phyloP scores from a whole-genome alignment of 1,140 invertebrate species.

The Zaprionus ghesquierei region DNA sequence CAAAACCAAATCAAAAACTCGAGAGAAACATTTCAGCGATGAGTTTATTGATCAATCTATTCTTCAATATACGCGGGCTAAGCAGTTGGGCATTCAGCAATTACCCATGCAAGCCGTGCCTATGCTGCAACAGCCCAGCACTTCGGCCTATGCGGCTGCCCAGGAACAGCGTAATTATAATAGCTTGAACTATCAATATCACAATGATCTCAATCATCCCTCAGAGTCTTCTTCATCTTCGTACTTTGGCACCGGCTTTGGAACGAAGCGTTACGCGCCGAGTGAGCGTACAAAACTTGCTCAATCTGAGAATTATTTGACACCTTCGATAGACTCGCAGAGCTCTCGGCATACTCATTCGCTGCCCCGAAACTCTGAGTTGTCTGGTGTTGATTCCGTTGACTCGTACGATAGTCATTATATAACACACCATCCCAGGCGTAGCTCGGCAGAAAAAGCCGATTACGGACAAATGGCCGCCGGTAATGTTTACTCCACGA shows the following conservation, averaged over 20 bases:
- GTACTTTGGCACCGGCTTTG: constrained; percentile 78
- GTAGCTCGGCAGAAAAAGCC: constrained; percentile 83
- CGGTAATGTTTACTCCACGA: constrained; percentile 84
- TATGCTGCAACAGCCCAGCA: constrained; percentile 59
- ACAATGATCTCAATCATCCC: constrained; percentile 79
- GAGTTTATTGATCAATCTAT: constrained; percentile 81
- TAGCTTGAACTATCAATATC: constrained; percentile 75
- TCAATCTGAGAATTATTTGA: constrained; percentile 76
- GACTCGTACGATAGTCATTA: constrained; percentile 82
- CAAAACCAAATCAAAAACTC: constrained; percentile 78
- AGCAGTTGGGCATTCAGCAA: constrained; percentile 64
- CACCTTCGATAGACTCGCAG: constrained; percentile 75
- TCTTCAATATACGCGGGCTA: constrained; percentile 71
- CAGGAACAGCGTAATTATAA: constrained; percentile 64
- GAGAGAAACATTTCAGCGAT: constrained; percentile 80
- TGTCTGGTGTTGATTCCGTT: constrained; percentile 80
- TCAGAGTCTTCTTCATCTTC: constrained; percentile 79
- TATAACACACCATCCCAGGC: constrained; percentile 76
- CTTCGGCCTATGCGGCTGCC: constrained; percentile 67
- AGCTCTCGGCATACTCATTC: constrained; percentile 78
- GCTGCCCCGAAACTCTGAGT: constrained; percentile 75
- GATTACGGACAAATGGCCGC: constrained; percentile 84
- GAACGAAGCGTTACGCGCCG: constrained; percentile 62
- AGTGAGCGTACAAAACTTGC: constrained; percentile 64
- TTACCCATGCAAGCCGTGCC: constrained; percentile 37